phyloP scores from a whole-genome alignment of 2,113 vertebrate species.

The Psilopsiagon aurifrons region DNA sequence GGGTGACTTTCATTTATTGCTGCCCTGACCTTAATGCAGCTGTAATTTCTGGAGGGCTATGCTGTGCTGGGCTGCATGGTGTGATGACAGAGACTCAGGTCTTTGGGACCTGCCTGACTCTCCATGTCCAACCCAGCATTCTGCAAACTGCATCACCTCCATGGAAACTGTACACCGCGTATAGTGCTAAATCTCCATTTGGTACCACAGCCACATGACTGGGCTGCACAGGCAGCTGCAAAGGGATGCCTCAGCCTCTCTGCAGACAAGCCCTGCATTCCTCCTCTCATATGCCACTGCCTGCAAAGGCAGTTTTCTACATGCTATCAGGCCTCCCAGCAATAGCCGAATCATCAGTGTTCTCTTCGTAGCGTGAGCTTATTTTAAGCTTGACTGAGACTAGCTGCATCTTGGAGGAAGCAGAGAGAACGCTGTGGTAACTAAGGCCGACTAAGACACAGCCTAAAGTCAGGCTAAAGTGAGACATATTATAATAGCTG shows the following conservation, averaged over 20 bases:
- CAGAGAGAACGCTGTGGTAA: background rate
- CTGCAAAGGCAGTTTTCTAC: background rate
- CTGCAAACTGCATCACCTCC: background rate
- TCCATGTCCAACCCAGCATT: background rate
- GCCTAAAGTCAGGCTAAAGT: constrained; percentile 58
- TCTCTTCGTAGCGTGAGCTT: background rate
- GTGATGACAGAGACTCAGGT: background rate
- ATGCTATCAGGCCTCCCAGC: background rate
- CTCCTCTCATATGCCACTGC: background rate
- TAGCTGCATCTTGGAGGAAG: background rate
- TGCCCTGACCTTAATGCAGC: background rate
- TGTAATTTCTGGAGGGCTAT: background rate
- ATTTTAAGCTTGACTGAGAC: constrained; percentile 13
- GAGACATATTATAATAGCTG: constrained; percentile 70
- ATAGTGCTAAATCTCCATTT: background rate
- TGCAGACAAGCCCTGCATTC: background rate
- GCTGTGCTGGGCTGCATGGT: background rate
- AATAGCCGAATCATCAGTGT: background rate
- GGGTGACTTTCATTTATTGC: background rate
- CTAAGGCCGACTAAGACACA: constrained; percentile 16
- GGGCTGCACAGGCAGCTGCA: rapidly evolving
- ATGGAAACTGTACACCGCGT: rapidly evolving
- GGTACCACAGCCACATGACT: rapidly evolving
- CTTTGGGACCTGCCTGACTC: background rate
- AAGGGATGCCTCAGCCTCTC: background rate